phyloP scores from a whole-genome alignment of 2,113 vertebrate species.

The Anthoscopus minutus region DNA sequence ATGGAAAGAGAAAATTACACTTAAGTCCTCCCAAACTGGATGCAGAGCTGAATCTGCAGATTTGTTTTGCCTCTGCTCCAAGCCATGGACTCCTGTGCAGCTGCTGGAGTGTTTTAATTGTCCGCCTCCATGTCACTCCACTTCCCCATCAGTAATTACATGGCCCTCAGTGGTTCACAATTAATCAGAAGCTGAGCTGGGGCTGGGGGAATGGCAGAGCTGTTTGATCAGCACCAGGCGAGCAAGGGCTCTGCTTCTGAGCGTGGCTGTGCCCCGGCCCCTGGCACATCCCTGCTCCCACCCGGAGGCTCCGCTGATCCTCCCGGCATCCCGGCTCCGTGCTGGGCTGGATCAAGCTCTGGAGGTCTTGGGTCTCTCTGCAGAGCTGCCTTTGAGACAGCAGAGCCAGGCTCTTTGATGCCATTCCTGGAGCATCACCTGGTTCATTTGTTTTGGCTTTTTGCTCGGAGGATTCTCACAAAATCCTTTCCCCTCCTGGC shows the following conservation, averaged over 20 bases:
- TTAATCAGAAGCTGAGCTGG: neutral
- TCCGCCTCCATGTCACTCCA: rapidly evolving
- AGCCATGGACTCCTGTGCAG: rapidly evolving
- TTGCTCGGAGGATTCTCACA: neutral
- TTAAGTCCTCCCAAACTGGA: neutral
- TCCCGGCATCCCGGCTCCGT: rapidly evolving
- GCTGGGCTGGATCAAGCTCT: neutral
- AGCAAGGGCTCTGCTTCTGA: neutral
- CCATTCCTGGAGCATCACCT: neutral
- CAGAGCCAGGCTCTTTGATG: neutral
- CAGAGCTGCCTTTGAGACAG: neutral
- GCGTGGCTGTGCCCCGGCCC: neutral
- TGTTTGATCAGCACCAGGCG: neutral
- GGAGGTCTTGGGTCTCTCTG: rapidly evolving
- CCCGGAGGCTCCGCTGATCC: neutral
- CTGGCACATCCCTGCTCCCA: neutral
- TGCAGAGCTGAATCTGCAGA: neutral
- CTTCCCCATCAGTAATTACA: neutral
- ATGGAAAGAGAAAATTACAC: neutral
- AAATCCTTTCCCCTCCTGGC: rapidly evolving
- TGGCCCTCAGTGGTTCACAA: neutral
- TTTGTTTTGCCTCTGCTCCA: neutral
- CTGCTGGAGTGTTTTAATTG: neutral
- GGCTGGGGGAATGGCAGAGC: neutral
- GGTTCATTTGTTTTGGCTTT: neutral